These are phyloP conservation scores for Heptranchias perlo DNA, from an alignment of 2,113 vertebrate genomes.

Conservation along the genomic window DNA sequence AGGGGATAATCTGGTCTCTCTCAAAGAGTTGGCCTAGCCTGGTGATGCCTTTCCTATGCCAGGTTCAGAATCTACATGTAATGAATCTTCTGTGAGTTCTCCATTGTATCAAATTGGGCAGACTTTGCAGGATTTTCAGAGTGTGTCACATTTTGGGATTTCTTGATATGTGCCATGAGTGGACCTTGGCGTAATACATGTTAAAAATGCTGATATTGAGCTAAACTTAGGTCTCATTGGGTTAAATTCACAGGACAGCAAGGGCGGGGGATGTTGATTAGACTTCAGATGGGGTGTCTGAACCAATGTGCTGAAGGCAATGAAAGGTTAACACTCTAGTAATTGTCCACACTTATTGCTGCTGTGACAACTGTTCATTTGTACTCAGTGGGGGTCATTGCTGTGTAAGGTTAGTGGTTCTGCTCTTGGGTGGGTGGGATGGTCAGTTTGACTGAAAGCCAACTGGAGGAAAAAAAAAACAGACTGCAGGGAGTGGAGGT, in stretches of 20 bases:
- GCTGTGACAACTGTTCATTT: neutral
- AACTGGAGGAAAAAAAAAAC: neutral
- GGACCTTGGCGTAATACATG: no score
- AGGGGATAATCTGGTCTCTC: neutral
- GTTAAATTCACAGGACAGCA: no score
- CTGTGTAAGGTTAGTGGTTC: no score
- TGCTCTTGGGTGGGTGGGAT: neutral
- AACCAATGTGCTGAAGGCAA: neutral
- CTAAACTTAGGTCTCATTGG: neutral
- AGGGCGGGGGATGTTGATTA: no score
- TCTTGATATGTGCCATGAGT: neutral
- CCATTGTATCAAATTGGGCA: neutral
- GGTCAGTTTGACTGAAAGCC: neutral
- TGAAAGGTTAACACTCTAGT: neutral
- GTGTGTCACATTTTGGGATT: neutral
- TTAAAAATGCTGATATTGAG: neutral
- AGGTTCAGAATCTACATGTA: neutral
- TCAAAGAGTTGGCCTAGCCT: neutral
- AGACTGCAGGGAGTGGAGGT: neutral
- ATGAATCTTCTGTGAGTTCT: neutral
- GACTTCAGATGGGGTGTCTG: neutral
- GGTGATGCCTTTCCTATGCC: neutral
- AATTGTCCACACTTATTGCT: neutral
- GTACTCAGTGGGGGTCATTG: neutral
- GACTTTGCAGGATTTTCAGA: neutral